Percentiles rank a stretch among this genome's conserved stretches.
phyloP scores from a whole-genome alignment of 2,797 vertebrate genomes.

The Halcyon chelicuti region DNA sequence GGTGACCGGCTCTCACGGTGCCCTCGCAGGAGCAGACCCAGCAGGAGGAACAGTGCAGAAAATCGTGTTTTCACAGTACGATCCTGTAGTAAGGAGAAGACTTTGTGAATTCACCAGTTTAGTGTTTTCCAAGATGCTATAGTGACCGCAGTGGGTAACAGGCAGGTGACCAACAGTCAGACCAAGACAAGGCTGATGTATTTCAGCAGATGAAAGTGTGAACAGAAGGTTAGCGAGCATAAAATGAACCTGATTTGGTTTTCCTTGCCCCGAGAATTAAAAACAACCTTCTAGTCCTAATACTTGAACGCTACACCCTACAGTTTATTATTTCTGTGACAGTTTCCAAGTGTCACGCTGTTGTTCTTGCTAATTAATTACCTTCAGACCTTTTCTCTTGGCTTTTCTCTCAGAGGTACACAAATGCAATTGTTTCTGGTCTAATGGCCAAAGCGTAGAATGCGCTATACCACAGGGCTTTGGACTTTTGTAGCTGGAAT shows the following conservation, averaged over 20 bases:
- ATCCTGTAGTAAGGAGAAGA: neutral
- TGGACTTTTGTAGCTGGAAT: neutral
- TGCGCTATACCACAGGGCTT: neutral
- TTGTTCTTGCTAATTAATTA: neutral
- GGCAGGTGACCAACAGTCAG: neutral
- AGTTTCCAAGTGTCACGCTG: neutral
- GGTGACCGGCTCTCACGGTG: neutral
- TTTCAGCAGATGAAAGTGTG: neutral
- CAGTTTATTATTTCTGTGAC: neutral
- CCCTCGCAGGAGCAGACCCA: neutral
- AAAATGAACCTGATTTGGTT: neutral
- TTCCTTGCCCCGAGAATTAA: neutral
- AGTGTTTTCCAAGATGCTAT: neutral
- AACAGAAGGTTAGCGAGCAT: neutral
- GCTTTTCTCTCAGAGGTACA: neutral
- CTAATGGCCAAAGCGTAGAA: neutral
- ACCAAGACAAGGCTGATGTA: accelerated
- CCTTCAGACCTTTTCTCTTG: neutral
- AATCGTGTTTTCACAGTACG: accelerated
- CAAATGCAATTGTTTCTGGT: neutral
- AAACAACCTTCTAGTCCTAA: neutral
- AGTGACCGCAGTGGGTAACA: neutral
- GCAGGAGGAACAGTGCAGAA: neutral
- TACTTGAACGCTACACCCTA: neutral
- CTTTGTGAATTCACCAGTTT: neutral